phyloP scores from a whole-genome alignment of 53 echinoderm and acorn worm species.

The Paelopatides confundens region DNA sequence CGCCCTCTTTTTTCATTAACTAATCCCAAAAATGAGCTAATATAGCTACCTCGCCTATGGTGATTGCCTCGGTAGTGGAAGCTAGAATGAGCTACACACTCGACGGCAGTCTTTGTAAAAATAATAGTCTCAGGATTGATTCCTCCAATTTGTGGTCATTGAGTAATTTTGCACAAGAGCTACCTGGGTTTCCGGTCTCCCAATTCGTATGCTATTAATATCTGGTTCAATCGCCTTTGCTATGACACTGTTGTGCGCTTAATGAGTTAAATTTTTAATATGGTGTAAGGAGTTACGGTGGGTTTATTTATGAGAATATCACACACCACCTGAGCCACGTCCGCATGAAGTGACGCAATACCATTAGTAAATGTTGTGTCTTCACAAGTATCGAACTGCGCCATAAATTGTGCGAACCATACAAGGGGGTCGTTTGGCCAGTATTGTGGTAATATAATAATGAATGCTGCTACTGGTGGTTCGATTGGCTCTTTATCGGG shows the following conservation, averaged over 20 bases:
- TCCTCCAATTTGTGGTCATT: slow-evolving; percentile 12
- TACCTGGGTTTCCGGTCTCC: too few relatives aligned
- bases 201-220: too few relatives aligned
- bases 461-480: neutral
- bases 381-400: neutral
- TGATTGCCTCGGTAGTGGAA: too few relatives aligned
- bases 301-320: neutral
- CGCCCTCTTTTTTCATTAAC: too few relatives aligned
- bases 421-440: neutral
- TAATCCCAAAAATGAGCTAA: too few relatives aligned
- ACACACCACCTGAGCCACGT: neutral
- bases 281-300: neutral
- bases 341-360: neutral
- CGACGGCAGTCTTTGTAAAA: too few relatives aligned
- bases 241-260: neutral
- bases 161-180: neutral
- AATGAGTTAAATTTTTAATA: neutral
- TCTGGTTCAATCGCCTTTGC: neutral
- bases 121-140: slow-evolving; percentile 22
- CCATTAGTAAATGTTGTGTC: neutral
- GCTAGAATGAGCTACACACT: too few relatives aligned
- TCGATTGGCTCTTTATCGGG: too few relatives aligned
- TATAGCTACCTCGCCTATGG: too few relatives aligned
- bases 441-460: neutral
- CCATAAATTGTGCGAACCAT: neutral